These are phyloP conservation scores for Myotis lucifugus DNA, from an alignment of 2,113 vertebrate genomes.

Conservation along the genomic window DNA sequence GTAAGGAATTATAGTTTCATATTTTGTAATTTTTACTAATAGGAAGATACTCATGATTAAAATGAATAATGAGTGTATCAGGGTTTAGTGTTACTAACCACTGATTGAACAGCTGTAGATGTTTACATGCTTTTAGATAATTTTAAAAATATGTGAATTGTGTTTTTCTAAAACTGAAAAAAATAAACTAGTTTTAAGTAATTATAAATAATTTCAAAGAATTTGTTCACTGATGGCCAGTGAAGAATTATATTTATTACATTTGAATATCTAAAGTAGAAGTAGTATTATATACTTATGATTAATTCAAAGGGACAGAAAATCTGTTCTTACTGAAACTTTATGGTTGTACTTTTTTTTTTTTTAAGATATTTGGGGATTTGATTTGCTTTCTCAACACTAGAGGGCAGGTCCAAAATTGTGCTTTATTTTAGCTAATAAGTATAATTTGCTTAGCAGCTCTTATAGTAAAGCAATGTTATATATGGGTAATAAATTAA, in stretches of 20 bases:
- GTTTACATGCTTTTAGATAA: constrained; percentile 14
- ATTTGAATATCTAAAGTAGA: constrained; percentile 45
- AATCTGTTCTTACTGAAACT: constrained; percentile 39
- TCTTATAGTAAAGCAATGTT: constrained; percentile 73
- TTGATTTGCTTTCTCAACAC: constrained; percentile 88
- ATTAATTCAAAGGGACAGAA: constrained; percentile 14
- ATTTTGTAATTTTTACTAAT: constrained; percentile 80
- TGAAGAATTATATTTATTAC: background rate
- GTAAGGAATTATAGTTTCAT: constrained; percentile 80
- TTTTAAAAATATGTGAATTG: constrained; percentile 15
- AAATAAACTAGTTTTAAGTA: constrained; percentile 42
- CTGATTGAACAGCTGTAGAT: background rate
- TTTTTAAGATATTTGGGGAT: constrained; percentile 64
- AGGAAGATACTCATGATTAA: constrained; percentile 84
- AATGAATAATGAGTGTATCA: constrained; percentile 77
- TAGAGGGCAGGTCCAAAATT: constrained; percentile 90
- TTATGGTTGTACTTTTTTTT: constrained; percentile 66
- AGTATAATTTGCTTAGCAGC: constrained; percentile 79
- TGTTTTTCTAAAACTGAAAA: constrained; percentile 51
- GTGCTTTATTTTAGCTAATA: constrained; percentile 81
- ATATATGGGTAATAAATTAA: constrained; percentile 56
- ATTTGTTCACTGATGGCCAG: constrained; percentile 23
- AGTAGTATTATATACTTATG: background rate
- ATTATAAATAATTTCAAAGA: constrained; percentile 62
- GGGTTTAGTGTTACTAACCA: background rate